Percentiles rank a stretch among this genome's conserved stretches.
Evolutionary conservation across 2,797 vertebrate species (phyloP).

Genomic region (Microhierax caerulescens): DNA sequence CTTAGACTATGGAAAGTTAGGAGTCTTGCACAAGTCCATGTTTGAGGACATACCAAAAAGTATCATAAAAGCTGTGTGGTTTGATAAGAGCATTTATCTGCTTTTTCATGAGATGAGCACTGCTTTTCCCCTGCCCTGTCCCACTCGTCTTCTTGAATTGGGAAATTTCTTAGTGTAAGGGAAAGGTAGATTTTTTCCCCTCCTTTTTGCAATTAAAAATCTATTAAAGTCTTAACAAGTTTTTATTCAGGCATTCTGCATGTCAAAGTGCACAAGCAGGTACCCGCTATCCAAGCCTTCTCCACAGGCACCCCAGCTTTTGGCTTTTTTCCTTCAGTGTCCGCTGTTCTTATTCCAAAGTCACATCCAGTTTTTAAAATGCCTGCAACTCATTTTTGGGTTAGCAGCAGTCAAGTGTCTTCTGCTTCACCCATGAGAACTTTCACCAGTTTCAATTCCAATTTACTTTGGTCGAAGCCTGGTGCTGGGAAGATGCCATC

Average conservation of each 20-base stretch:
- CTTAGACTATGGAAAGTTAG: not conserved
- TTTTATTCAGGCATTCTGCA: not conserved
- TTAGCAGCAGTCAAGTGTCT: not conserved
- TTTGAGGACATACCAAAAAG: not conserved
- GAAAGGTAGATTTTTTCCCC: fast-evolving
- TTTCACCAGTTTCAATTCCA: not conserved
- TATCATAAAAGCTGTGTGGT: not conserved
- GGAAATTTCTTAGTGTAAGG: not conserved
- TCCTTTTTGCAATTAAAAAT: not conserved
- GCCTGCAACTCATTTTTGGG: not conserved
- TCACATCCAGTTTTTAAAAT: not conserved
- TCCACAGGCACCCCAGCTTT: not conserved
- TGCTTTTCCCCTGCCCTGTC: not conserved
- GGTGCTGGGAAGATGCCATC: not conserved
- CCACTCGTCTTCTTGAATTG: not conserved
- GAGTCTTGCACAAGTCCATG: not conserved
- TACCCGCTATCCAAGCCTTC: not conserved
- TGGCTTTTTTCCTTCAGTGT: not conserved
- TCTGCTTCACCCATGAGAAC: not conserved
- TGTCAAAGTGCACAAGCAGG: not conserved
- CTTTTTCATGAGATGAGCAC: not conserved
- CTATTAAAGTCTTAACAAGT: not conserved
- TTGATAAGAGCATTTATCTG: not conserved
- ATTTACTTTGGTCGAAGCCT: not conserved
- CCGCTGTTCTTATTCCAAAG: not conserved